These are phyloP conservation scores for Muscicapa striata DNA, from an alignment of 2,797 vertebrate species.

Conservation along the genomic window DNA sequence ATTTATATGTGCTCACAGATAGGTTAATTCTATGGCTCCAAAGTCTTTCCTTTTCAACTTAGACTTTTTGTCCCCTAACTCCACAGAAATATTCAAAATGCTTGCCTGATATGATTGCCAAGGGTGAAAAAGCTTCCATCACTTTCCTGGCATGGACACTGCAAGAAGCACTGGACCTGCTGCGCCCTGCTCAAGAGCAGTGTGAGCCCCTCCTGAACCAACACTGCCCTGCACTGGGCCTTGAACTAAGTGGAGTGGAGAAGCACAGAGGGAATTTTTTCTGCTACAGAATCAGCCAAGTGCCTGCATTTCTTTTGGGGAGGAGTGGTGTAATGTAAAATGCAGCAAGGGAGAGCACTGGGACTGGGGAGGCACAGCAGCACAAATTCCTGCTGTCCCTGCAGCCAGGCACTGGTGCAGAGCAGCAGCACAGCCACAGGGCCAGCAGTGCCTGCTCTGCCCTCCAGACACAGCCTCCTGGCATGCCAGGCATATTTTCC, in stretches of 20 bases:
- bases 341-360: neutral
- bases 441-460: neutral
- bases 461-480: neutral
- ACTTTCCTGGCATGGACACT: neutral
- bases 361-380: accelerated
- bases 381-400: accelerated
- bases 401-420: accelerated
- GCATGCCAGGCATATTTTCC: neutral
- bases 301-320: neutral
- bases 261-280: neutral
- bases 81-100: slow-evolving; percentile 26
- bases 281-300: neutral
- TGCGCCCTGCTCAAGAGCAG: slow-evolving; percentile 7
- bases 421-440: neutral
- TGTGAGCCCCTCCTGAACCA: neutral
- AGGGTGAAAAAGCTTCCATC: slow-evolving; percentile 12
- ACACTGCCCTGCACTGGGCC: accelerated
- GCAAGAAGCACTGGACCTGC: neutral
- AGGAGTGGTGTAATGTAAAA: neutral
- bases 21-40: neutral
- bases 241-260: neutral
- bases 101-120: neutral
- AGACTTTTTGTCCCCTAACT: neutral
- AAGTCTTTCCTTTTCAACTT: neutral
- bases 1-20: neutral